Evolutionary conservation across 2,797 vertebrate genomes (phyloP).

Genomic region (Microctenopoma stevenorrisi): DNA sequence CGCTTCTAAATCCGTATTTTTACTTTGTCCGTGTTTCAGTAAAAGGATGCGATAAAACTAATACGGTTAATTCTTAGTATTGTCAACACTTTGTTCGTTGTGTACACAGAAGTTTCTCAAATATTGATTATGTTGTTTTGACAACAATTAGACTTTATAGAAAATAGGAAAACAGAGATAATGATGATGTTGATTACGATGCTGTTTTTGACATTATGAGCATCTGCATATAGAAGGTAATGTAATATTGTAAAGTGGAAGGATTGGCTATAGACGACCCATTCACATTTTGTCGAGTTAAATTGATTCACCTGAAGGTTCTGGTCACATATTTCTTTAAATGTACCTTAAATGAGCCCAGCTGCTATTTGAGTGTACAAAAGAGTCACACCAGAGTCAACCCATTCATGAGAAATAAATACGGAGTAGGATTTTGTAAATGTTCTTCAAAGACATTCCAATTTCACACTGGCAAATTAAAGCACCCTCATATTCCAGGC

Average conservation of each 20-base stretch:
- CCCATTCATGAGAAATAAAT: slow-evolving; percentile 67
- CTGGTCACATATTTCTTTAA: slow-evolving; percentile 64
- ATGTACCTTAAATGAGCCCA: slow-evolving; percentile 57
- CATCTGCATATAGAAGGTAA: slow-evolving; percentile 16
- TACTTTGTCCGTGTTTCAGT: background rate
- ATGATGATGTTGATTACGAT: background rate
- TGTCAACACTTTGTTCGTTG: background rate
- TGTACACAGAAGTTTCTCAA: background rate
- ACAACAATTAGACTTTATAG: background rate
- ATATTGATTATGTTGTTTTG: background rate
- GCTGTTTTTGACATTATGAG: slow-evolving; percentile 26
- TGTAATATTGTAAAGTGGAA: slow-evolving; percentile 22
- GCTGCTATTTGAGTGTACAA: slow-evolving; percentile 54
- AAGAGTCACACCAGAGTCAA: slow-evolving; percentile 57
- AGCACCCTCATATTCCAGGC: slow-evolving; percentile 57
- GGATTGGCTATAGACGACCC: slow-evolving; percentile 48
- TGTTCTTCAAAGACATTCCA: slow-evolving; percentile 68
- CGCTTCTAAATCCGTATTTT: background rate
- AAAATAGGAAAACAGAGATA: slow-evolving; percentile 3
- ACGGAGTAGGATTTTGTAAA: slow-evolving; percentile 58
- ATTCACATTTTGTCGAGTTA: slow-evolving; percentile 45
- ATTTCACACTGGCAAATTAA: slow-evolving; percentile 78
- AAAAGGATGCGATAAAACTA: background rate
- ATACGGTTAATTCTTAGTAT: background rate
- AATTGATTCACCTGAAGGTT: slow-evolving; percentile 65